These are phyloP conservation scores for Hypsopygia costalis DNA, from an alignment of 2,888 invertebrate species.

Conservation along the genomic window DNA sequence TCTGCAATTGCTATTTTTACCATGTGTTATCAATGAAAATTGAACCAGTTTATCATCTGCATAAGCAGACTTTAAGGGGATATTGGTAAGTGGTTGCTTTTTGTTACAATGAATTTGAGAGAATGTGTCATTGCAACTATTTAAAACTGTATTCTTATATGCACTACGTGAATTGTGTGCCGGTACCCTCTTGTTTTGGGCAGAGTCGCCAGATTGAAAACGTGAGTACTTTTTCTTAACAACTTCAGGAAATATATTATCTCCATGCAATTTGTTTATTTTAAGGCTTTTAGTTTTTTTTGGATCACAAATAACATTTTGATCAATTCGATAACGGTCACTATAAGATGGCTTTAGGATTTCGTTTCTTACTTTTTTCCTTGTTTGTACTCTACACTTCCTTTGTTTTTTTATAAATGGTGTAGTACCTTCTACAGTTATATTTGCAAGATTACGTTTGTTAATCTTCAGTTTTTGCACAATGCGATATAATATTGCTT, in stretches of 20 bases:
- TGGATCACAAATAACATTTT: not conserved
- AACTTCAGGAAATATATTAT: too few relatives aligned
- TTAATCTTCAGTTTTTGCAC: not conserved
- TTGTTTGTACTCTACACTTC: too few relatives aligned
- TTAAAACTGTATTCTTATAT: too few relatives aligned
- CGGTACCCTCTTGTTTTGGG: not conserved
- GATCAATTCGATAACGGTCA: conserved; percentile 15
- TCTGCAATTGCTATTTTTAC: not conserved
- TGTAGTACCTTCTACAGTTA: too few relatives aligned
- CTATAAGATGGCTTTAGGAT: conserved; percentile 21
- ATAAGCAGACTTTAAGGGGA: not conserved
- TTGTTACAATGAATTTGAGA: too few relatives aligned
- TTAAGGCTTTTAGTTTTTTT: too few relatives aligned
- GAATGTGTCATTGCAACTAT: too few relatives aligned
- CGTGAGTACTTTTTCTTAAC: conserved; percentile 6
- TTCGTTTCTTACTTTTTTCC: too few relatives aligned
- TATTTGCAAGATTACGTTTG: too few relatives aligned
- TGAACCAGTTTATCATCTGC: not conserved
- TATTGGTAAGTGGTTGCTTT: not conserved
- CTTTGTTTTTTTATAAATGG: too few relatives aligned
- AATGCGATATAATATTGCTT: not conserved
- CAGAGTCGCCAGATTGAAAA: conserved; percentile 13
- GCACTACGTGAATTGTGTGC: too few relatives aligned
- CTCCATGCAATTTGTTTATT: too few relatives aligned
- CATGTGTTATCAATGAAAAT: not conserved